phyloP scores from a whole-genome alignment of 2,113 vertebrate genomes.

The Cyrtonyx montezumae region DNA sequence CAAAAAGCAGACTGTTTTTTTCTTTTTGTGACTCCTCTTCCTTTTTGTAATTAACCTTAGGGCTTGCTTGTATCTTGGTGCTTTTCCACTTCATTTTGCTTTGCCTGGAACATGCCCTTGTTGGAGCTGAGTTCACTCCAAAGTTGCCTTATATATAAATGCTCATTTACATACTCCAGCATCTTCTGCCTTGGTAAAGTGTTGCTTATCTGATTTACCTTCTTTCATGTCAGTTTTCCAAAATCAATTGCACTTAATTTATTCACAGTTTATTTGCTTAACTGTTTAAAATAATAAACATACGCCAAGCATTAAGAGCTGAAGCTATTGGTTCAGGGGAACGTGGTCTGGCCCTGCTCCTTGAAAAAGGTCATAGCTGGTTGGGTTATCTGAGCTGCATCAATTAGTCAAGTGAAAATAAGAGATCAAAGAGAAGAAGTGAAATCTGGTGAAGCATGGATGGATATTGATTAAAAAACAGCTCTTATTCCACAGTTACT shows the following conservation, averaged over 20 bases:
- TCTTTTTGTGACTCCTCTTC: neutral
- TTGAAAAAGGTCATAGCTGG: neutral
- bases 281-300: neutral
- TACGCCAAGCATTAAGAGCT: neutral
- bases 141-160: neutral
- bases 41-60: neutral
- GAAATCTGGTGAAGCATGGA: neutral
- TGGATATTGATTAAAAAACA: slow-evolving; percentile 21
- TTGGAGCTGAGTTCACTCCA: neutral
- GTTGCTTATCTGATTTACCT: neutral
- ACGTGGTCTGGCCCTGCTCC: neutral
- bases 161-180: neutral
- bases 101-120: neutral
- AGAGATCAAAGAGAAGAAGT: slow-evolving; percentile 1
- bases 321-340: neutral
- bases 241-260: neutral
- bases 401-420: neutral
- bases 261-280: neutral
- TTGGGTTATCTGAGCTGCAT: neutral
- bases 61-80: neutral
- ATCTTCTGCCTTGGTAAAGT: neutral
- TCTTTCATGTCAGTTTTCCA: neutral
- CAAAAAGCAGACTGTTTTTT: neutral
- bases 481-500: neutral
- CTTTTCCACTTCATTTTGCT: neutral